Evolutionary conservation across 2,113 vertebrate species (phyloP), one percentile per base, ranked within the genome.

Genomic region (Lophius piscatorius): DNA sequence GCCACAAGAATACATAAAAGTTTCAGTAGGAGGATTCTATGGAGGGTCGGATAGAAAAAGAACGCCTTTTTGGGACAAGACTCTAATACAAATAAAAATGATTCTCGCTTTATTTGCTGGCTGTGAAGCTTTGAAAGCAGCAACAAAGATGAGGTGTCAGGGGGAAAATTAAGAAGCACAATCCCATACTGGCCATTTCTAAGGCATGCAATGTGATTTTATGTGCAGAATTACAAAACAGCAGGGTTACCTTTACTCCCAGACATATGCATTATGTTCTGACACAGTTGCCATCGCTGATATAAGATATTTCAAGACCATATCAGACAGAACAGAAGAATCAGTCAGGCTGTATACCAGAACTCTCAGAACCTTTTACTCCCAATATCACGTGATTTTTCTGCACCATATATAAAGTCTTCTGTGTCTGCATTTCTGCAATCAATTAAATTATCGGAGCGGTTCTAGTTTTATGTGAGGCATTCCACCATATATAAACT

Each of bases 1-100:
- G 67, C 63, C 57, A 82, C 81, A 61, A 75, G 70, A 83, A 80
- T 77, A 78, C 63, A 86, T 70, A 77, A 64, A 78, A 57, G 65
- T 81, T 81, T 83, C 9, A 76, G 58, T 12, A 45, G 29, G 36
- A 73, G 45, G 61, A 60, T 69, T 70, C 50, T 23, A 44, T 50
- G 8, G 57, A 41, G 54, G 79, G 57, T 83, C 71, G 67, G 64
- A 22, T n/a, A 57, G 18, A 34, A 63, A 40, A 51, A 26, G 54
- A 26, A 8, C 16, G 7, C 60, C 11, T 71, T 61, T 67, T 44
- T 17, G 38, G 63, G 40, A 66, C 22, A 51, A 47, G 66, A 63
- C 52, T 72, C 46, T 51, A 57, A 62, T 52, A 59, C 71, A 84
- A 85, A 78, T 61, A 79, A 70, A 66, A 44, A 60, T 38, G 60